phyloP scores from a whole-genome alignment of 2,113 vertebrate genomes.

The Uropsilus gracilis region DNA sequence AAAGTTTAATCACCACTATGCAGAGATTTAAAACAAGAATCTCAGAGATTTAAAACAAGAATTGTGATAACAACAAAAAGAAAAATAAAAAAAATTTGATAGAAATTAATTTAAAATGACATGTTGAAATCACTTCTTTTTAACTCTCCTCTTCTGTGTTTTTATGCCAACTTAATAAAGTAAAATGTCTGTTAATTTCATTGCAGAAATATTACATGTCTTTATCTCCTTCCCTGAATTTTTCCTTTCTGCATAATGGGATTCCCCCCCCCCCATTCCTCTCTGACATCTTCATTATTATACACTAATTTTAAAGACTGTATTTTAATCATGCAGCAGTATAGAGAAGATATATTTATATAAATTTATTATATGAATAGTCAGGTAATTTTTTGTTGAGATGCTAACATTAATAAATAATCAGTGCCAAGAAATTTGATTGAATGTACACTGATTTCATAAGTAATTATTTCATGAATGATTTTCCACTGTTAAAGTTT shows the following conservation, averaged over 20 bases:
- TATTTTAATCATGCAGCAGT: background rate
- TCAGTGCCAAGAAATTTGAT: background rate
- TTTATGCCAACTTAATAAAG: background rate
- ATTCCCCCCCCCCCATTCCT: background rate
- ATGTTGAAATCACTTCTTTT: background rate
- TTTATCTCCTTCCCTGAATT: background rate
- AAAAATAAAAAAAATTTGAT: background rate
- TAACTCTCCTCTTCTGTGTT: background rate
- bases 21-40: background rate
- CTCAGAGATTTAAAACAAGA: too few relatives aligned
- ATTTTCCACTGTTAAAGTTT: background rate
- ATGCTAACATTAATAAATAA: background rate
- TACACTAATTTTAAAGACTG: background rate
- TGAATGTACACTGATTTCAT: background rate
- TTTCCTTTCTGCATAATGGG: background rate
- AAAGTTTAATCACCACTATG: background rate
- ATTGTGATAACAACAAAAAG: background rate
- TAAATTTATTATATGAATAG: background rate
- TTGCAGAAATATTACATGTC: background rate
- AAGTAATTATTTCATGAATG: constrained; percentile 38
- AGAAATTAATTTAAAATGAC: background rate
- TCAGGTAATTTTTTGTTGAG: background rate
- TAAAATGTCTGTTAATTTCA: background rate
- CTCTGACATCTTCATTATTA: background rate
- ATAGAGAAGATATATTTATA: background rate